Conservation (phyloP, 2,113 vertebrate species). For the Rhipidura dahli region DNA sequence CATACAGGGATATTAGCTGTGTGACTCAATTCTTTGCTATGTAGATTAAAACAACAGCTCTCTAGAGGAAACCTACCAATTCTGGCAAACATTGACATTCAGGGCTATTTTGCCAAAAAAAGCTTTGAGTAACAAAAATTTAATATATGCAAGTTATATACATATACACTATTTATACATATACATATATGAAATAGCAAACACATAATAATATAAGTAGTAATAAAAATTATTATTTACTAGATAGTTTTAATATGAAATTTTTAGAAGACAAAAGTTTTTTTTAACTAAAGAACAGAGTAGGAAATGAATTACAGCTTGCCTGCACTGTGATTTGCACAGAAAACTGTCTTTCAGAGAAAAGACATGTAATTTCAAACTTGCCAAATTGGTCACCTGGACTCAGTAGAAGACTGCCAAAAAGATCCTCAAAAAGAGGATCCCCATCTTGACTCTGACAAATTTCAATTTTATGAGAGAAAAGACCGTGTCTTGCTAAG, state of each 20-base stretch:
- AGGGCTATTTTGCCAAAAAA: neutral
- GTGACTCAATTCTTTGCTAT: neutral
- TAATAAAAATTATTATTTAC: neutral
- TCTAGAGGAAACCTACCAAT: neutral
- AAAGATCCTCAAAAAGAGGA: neutral
- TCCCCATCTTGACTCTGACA: neutral
- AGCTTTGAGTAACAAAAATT: neutral
- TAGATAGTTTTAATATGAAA: neutral
- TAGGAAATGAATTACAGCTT: neutral
- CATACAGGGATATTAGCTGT: neutral
- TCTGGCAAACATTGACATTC: neutral
- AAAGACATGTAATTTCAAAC: neutral
- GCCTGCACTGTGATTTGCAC: neutral
- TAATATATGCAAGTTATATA: neutral
- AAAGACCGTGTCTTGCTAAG: neutral
- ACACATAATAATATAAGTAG: neutral
- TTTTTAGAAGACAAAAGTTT: accelerated
- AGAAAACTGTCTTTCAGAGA: neutral
- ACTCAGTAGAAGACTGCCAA: neutral
- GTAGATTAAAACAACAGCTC: neutral
- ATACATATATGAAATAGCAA: neutral
- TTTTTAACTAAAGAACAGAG: neutral
- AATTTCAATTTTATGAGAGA: neutral
- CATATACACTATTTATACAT: neutral
- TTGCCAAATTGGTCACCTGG: neutral